Conservation (phyloP, 2,888 invertebrate species). For the Spodoptera littoralis region DNA sequence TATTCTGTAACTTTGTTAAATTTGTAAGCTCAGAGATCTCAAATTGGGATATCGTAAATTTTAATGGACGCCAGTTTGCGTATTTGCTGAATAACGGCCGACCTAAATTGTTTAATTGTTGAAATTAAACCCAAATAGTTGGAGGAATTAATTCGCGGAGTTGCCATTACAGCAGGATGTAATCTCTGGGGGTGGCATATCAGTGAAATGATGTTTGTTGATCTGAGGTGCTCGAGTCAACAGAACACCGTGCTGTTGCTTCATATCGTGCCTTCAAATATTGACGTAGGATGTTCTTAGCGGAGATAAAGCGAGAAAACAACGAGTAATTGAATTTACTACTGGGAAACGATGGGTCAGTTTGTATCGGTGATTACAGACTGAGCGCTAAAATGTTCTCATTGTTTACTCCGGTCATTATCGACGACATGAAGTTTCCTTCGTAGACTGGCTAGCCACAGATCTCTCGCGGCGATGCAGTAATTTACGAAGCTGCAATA, state of each 20-base stretch:
- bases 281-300: conserved; percentile 79
- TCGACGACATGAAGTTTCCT: conserved; percentile 55
- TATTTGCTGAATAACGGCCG: conserved; percentile 68
- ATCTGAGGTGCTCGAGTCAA: conserved; percentile 55
- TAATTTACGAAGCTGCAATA: conserved; percentile 75
- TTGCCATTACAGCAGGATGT: conserved; percentile 35
- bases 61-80: conserved; percentile 62
- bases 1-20: conserved; percentile 44
- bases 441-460: conserved; percentile 35
- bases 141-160: conserved; percentile 49
- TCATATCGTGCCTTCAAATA: conserved; percentile 76
- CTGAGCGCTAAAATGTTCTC: conserved; percentile 75
- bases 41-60: conserved; percentile 63
- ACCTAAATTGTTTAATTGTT: conserved; percentile 69
- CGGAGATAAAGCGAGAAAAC: conserved; percentile 76
- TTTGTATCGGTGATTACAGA: conserved; percentile 79
- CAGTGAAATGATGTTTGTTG: conserved; percentile 59
- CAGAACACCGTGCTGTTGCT: conserved; percentile 63
- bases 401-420: conserved; percentile 78
- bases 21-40: conserved; percentile 54
- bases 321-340: conserved; percentile 76
- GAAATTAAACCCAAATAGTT: conserved; percentile 61
- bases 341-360: conserved; percentile 69
- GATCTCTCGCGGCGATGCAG: conserved; percentile 60
- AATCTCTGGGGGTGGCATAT: conserved; percentile 57